These are phyloP conservation scores for Anomalospiza imberbis DNA, from an alignment of 2,797 vertebrate genomes.

Conservation along the genomic window DNA sequence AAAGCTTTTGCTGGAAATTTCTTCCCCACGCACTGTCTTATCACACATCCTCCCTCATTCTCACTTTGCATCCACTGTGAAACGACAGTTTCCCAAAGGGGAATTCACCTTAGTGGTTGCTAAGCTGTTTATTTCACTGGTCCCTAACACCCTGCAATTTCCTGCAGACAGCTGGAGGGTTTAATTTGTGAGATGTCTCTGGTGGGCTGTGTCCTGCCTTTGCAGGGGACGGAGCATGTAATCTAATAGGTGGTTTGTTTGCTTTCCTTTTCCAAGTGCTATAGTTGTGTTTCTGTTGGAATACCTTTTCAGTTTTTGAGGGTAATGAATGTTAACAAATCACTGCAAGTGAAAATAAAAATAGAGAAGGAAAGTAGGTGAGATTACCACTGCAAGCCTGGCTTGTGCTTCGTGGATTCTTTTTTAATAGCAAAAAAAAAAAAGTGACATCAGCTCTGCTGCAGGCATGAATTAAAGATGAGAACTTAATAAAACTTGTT, in stretches of 20 bases:
- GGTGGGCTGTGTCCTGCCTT: not conserved
- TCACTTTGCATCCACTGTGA: not conserved
- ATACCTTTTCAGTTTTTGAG: not conserved
- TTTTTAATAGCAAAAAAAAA: slow-evolving; percentile 44
- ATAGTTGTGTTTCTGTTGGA: not conserved
- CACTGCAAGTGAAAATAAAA: slow-evolving; percentile 45
- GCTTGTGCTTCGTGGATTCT: slow-evolving; percentile 22
- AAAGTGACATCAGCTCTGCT: slow-evolving; percentile 64
- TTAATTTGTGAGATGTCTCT: not conserved
- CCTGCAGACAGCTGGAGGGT: not conserved
- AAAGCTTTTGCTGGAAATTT: slow-evolving; percentile 15
- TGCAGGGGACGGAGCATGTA: not conserved
- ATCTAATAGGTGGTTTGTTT: slow-evolving; percentile 30
- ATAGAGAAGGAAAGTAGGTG: slow-evolving; percentile 20
- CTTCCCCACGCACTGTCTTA: not conserved
- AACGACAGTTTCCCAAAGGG: not conserved
- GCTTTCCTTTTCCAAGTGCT: not conserved
- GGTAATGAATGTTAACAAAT: slow-evolving; percentile 39
- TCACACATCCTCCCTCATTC: not conserved
- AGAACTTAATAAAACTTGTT: slow-evolving; percentile 73
- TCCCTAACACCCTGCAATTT: not conserved
- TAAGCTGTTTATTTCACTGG: not conserved
- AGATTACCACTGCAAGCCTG: slow-evolving; percentile 34
- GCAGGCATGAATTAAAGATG: slow-evolving; percentile 73
- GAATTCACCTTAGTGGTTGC: not conserved